Conservation (phyloP, 2,797 vertebrate species). For the Chanos chanos region DNA sequence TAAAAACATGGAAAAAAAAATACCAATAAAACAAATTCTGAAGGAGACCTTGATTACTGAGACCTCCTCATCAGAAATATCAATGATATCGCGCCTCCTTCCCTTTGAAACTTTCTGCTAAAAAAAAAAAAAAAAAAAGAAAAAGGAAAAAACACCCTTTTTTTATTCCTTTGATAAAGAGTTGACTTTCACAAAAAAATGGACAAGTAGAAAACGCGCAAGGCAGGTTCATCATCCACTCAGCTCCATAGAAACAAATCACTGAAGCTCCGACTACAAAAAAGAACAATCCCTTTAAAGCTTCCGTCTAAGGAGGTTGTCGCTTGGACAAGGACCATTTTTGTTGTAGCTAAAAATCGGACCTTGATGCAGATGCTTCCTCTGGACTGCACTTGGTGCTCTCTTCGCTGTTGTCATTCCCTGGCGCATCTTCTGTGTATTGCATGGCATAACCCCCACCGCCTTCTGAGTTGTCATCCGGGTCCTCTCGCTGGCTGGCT, state of each 20-base stretch:
- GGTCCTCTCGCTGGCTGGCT: conserved; percentile 73
- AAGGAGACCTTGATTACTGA: conserved; percentile 72
- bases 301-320: conserved; percentile 56
- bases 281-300: conserved; percentile 66
- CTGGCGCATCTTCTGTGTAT: conserved; percentile 69
- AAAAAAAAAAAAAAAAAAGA: conserved; percentile 53
- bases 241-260: conserved; percentile 53
- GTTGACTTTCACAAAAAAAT: conserved; percentile 67
- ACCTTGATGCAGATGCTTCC: conserved; percentile 69
- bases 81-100: conserved; percentile 70
- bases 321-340: too few relatives aligned
- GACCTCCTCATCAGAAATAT: conserved; percentile 68
- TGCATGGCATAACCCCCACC: conserved; percentile 77
- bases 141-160: conserved; percentile 64
- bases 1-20: conserved; percentile 77
- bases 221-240: conserved; percentile 57
- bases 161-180: conserved; percentile 45
- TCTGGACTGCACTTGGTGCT: conserved; percentile 72
- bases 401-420: conserved; percentile 60
- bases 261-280: conserved; percentile 49
- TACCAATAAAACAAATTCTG: conserved; percentile 62
- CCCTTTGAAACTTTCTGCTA: conserved; percentile 67
- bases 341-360: conserved; percentile 75
- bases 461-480: conserved; percentile 79
- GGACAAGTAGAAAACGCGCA: conserved; percentile 58